Percentiles rank a stretch among this genome's conserved stretches.
phyloP scores from a whole-genome alignment of 2,113 vertebrate genomes.

The Gymnobelideus leadbeateri region DNA sequence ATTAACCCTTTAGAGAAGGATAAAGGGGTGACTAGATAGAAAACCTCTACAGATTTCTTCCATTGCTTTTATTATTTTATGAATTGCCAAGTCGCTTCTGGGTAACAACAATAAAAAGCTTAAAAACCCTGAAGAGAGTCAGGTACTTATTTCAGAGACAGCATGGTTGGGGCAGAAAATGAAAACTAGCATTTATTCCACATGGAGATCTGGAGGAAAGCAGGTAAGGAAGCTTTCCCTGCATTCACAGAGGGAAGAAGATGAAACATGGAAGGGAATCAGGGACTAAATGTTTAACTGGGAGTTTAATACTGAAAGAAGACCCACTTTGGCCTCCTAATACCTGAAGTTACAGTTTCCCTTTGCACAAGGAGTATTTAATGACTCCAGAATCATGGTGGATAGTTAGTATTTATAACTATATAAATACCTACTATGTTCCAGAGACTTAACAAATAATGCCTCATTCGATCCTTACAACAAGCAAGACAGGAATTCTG shows the following conservation, averaged over 20 bases:
- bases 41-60: not conserved
- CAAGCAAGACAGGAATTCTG: not conserved
- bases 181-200: not conserved
- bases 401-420: no score
- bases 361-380: not conserved
- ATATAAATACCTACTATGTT: no score
- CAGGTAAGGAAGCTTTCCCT: not conserved
- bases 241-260: not conserved
- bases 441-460: no score
- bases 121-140: not conserved
- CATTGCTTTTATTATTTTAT: not conserved
- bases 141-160: not conserved
- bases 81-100: not conserved
- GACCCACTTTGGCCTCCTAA: not conserved
- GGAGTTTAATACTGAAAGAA: not conserved
- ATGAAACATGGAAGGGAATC: not conserved
- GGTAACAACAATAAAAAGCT: not conserved
- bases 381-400: not conserved
- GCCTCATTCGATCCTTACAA: not conserved
- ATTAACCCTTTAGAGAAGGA: not conserved
- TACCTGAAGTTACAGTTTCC: not conserved
- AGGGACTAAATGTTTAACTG: not conserved
- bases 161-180: not conserved
- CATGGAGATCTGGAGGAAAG: not conserved
- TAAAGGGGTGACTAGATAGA: not conserved